Base-by-base conservation (phyloP, 92 coral and sea anemone species). In the Porites lobata region DNA sequence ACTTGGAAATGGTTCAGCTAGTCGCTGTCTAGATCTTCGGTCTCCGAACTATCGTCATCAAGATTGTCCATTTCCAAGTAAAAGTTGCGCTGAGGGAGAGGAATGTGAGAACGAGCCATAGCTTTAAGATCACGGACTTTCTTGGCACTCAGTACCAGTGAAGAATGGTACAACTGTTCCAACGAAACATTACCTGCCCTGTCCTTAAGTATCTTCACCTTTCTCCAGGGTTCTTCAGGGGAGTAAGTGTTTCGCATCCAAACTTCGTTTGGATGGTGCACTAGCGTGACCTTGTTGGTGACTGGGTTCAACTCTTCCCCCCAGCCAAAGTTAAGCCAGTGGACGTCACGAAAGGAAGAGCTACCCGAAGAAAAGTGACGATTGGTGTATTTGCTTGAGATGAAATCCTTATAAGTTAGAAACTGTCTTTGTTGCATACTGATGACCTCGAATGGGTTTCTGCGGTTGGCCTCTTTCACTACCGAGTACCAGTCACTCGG, bases 401-500 rank as follows among this genome's bases (percentile, higher is more conserved):
- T 29, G 17, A 7, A 13, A 52, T 72, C 77, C 59, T 72, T 72
- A 18, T 8, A 72, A 19, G 21, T 52, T 7, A 43, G 5, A 52
- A 72, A 72, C 3, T 26, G 54, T 54, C 14, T 9, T 19, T 72
- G 77, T 0, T 52, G 53, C 54, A 72, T 26, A 12, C 20, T 7
- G 18, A 72, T 52, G 0, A 72, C 77, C 20, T 72, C 56, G 11
- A 72, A 72, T 21, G 89, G 89, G 14, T 50, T 75, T 9, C 53
- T 9, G 17, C 22, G 57, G 78, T 85, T 85, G 64, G 75, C 75
- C 4, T 38, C 54, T 10, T 79, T 38, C 11, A 84, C 88, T n/a
- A 86, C 90, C 38, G 72, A 32, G 69, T 2, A 86, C 90, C 90
- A 86, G 75, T 78, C 90, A 64, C 64, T 14, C 0, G 79, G 90